Conservation (phyloP, 2,888 invertebrate species). For the Timema podura region DNA sequence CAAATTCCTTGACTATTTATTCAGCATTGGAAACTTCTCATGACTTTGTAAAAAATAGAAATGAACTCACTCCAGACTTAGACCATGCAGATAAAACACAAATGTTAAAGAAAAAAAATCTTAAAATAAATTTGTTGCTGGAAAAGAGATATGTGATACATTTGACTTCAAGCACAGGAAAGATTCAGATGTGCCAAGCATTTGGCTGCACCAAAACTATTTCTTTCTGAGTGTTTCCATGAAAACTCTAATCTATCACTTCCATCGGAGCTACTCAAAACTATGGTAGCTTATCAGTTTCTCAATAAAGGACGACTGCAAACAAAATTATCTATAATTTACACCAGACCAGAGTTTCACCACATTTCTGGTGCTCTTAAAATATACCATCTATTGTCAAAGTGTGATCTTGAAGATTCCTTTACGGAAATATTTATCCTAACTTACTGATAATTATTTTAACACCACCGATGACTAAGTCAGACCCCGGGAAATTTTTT, state of each 20-base stretch:
- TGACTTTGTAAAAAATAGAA: neutral
- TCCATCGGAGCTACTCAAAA: neutral
- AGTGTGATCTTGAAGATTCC: neutral
- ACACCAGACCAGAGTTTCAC: neutral
- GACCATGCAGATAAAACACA: neutral
- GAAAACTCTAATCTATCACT: neutral
- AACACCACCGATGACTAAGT: neutral
- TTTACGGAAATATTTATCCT: slow-evolving; percentile 5
- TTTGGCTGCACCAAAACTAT: slow-evolving; percentile 1
- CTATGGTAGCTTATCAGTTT: neutral
- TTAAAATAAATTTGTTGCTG: neutral
- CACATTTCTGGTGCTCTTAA: neutral
- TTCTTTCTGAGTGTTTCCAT: neutral
- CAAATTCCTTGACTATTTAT: neutral
- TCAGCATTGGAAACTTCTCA: neutral
- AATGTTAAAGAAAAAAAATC: neutral
- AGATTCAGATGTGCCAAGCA: neutral
- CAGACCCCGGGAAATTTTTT: neutral
- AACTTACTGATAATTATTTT: slow-evolving; percentile 3
- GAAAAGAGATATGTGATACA: neutral
- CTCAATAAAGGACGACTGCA: slow-evolving; percentile 5
- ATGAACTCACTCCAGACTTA: neutral
- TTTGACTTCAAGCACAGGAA: neutral
- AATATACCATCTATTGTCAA: neutral
- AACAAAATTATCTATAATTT: slow-evolving; percentile 1